A percentile compares a stretch with the other conserved stretches of the same genome.
phyloP scores from a whole-genome alignment of 2,888 invertebrate species.

The Eupithecia centaureata region DNA sequence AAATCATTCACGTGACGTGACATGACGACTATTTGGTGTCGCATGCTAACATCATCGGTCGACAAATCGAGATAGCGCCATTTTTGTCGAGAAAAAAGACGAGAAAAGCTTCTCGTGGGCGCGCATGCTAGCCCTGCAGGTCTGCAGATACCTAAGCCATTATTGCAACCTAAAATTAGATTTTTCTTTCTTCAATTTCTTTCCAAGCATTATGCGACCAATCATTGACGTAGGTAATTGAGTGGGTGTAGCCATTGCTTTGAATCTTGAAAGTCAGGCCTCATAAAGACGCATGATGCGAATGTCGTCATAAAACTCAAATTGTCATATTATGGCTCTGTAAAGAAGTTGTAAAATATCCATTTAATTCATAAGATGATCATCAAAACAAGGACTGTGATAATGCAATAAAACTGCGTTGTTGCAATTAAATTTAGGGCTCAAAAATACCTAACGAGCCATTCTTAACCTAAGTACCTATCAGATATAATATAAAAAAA shows the following conservation, averaged over 20 bases:
- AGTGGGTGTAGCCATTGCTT: neutral
- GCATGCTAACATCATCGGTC: too few relatives aligned
- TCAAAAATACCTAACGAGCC: neutral
- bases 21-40: too few relatives aligned
- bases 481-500: too few relatives aligned
- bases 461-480: too few relatives aligned
- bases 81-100: too few relatives aligned
- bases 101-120: too few relatives aligned
- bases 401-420: too few relatives aligned
- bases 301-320: constrained; percentile 59
- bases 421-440: neutral
- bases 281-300: constrained; percentile 24
- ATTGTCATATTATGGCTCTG: constrained; percentile 50
- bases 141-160: too few relatives aligned
- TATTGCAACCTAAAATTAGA: neutral
- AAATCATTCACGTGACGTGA: too few relatives aligned
- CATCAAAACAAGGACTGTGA: neutral
- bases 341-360: constrained; percentile 33
- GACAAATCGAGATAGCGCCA: too few relatives aligned
- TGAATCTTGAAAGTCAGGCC: constrained; percentile 7
- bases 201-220: neutral
- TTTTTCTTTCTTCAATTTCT: too few relatives aligned
- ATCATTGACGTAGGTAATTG: neutral
- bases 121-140: too few relatives aligned
- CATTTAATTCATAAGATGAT: constrained; percentile 39